phyloP scores from a whole-genome alignment of 2,888 invertebrate genomes.

The Fragum fragum region DNA sequence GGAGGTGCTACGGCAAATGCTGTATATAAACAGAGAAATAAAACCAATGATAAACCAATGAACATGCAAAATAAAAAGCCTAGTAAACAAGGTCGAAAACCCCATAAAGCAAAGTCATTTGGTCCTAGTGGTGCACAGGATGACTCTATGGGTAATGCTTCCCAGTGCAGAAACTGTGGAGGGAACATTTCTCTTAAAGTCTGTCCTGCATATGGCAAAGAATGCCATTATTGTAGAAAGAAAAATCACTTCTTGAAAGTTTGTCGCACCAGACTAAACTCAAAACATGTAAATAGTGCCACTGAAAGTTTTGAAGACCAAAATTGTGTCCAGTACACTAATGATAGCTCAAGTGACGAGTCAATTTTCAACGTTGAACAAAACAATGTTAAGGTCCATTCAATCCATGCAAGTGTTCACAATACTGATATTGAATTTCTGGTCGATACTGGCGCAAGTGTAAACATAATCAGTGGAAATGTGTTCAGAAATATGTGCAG shows the following conservation, averaged over 20 bases:
- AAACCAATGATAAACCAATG: neutral
- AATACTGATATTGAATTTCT: slow-evolving; percentile 31
- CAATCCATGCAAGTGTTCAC: slow-evolving; percentile 20
- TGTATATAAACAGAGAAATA: neutral
- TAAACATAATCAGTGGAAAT: slow-evolving; percentile 34
- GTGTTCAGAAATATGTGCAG: slow-evolving; percentile 5
- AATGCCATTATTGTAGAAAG: slow-evolving; percentile 36
- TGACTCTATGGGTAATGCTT: neutral
- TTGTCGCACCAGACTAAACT: slow-evolving; percentile 7
- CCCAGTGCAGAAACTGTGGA: slow-evolving; percentile 44
- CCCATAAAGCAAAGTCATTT: neutral
- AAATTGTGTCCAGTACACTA: too few species aligned
- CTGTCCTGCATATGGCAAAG: slow-evolving; percentile 36
- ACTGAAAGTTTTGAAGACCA: neutral
- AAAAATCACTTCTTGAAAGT: slow-evolving; percentile 32
- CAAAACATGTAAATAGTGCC: neutral
- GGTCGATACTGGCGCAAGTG: slow-evolving; percentile 49
- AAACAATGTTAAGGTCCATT: slow-evolving; percentile 31
- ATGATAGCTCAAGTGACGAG: slow-evolving; percentile 35
- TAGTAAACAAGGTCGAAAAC: neutral
- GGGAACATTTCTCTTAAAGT: slow-evolving; percentile 1
- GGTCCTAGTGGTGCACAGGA: slow-evolving; percentile 5
- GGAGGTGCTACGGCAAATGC: neutral
- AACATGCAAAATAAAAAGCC: too few species aligned
- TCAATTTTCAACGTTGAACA: slow-evolving; percentile 37